Percentiles rank a stretch among this genome's conserved stretches.
Conservation (phyloP, 2,113 vertebrate species). For the Ardeotis arabs region DNA sequence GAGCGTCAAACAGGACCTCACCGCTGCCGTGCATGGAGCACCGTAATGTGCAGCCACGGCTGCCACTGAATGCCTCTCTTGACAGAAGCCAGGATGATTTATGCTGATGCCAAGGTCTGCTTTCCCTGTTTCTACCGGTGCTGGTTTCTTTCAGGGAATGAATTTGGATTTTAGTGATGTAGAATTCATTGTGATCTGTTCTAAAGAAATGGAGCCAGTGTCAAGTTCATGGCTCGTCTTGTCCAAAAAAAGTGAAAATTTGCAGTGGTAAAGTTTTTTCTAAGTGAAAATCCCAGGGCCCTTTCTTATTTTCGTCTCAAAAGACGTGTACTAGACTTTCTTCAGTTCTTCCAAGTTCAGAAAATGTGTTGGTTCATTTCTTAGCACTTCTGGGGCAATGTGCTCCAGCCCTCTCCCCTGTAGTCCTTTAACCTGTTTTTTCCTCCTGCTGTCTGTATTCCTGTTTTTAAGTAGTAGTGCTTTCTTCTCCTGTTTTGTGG, state of each 20-base stretch:
- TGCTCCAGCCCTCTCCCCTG: background rate
- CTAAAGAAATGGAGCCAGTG: background rate
- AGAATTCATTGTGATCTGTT: background rate
- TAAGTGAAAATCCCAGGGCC: background rate
- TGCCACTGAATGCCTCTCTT: background rate
- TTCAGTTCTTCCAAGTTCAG: background rate
- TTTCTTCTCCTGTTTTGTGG: background rate
- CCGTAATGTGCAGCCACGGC: accelerated
- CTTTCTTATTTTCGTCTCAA: background rate
- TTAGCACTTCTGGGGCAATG: background rate
- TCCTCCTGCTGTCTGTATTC: background rate
- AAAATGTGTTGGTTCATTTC: background rate
- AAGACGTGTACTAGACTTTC: background rate
- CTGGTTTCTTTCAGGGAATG: background rate
- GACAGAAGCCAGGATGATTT: background rate
- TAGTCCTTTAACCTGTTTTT: background rate
- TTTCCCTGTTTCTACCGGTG: accelerated
- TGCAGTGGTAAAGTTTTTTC: background rate
- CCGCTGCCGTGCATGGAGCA: accelerated
- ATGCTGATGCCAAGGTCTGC: background rate
- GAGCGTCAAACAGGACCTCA: background rate
- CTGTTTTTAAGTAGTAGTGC: background rate
- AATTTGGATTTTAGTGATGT: background rate
- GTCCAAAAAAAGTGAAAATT: background rate
- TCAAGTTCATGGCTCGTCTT: accelerated